A percentile compares a stretch with the other conserved stretches of the same genome.
These are phyloP conservation scores for Tricholaema leucomelas DNA, from an alignment of 2,113 vertebrate species.

Conservation along the genomic window DNA sequence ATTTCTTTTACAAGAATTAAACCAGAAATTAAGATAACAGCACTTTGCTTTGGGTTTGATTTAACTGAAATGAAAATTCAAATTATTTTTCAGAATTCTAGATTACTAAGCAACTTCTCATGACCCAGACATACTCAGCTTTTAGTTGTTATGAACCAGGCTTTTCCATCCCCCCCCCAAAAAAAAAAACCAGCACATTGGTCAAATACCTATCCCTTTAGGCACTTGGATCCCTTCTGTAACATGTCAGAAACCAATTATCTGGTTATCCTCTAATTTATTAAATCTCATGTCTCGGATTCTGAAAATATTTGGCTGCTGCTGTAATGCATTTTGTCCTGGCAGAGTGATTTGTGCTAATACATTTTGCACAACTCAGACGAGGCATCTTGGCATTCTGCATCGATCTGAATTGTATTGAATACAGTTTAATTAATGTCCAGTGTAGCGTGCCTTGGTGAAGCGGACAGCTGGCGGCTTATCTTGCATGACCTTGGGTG, in stretches of 20 bases:
- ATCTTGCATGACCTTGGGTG: constrained; percentile 15
- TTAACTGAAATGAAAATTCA: not conserved
- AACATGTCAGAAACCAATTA: constrained; percentile 8
- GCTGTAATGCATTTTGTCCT: not conserved
- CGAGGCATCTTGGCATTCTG: constrained; percentile 30
- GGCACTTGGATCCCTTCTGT: not conserved
- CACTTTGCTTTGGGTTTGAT: not conserved
- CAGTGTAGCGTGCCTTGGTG: constrained; percentile 16
- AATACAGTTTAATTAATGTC: constrained; percentile 40
- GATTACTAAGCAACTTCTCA: not conserved
- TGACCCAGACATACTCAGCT: not conserved
- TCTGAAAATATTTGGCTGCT: constrained; percentile 32
- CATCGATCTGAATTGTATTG: not conserved
- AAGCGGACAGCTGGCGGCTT: constrained; percentile 22
- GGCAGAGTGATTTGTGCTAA: not conserved
- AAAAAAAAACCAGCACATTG: no score
- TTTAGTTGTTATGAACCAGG: not conserved
- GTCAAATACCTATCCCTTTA: not conserved
- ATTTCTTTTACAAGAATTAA: not conserved
- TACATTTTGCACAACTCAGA: not conserved
- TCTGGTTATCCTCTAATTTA: constrained; percentile 34
- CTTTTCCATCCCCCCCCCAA: no score
- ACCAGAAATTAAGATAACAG: not conserved
- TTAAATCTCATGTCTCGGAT: not conserved
- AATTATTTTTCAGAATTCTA: not conserved